These are phyloP conservation scores for Eonycteris spelaea DNA, from an alignment of 2,113 vertebrate genomes.

Conservation along the genomic window DNA sequence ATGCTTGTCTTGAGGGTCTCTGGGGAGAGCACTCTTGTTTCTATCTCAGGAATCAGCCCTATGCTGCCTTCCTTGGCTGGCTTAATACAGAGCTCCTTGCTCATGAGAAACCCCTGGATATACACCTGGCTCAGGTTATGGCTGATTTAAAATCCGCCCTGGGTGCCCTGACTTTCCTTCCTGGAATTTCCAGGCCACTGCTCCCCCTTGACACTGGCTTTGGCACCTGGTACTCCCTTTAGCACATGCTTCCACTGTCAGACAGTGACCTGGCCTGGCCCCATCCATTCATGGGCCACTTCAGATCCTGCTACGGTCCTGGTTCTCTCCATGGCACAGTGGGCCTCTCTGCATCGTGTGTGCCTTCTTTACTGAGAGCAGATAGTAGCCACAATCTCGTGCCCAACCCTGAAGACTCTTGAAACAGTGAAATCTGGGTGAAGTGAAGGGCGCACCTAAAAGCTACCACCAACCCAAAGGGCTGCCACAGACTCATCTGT, in stretches of 20 bases:
- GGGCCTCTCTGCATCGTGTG: neutral
- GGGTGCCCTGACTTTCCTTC: neutral
- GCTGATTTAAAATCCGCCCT: neutral
- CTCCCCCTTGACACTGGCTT: neutral
- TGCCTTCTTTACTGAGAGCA: neutral
- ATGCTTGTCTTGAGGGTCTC: neutral
- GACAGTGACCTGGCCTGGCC: neutral
- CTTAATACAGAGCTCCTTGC: neutral
- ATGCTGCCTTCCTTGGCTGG: neutral
- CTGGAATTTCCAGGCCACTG: neutral
- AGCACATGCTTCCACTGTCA: neutral
- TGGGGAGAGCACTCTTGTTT: neutral
- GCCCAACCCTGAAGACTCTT: neutral
- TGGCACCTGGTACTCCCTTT: neutral
- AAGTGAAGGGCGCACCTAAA: neutral
- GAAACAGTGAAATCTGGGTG: neutral
- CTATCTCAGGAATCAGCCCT: neutral
- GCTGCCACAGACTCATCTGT: neutral
- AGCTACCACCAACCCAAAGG: neutral
- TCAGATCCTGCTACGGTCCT: fast-evolving
- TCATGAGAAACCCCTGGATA: neutral
- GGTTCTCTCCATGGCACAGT: fast-evolving
- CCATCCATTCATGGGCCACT: fast-evolving
- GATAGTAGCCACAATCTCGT: neutral
- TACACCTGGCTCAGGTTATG: neutral